Conservation (phyloP, 2,888 invertebrate genomes). For the Acrobasis repandana region DNA sequence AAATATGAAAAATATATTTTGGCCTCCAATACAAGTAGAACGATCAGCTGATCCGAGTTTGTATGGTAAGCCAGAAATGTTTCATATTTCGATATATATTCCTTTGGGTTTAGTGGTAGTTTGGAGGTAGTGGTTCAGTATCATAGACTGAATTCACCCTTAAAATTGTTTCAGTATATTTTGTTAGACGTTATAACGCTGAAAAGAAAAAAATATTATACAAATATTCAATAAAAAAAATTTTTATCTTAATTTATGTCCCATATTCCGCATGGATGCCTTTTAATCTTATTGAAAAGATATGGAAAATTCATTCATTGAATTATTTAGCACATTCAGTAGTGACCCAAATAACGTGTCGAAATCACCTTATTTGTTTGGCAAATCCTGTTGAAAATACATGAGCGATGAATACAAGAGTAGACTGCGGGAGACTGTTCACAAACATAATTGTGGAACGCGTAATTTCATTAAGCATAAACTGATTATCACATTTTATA, state of each 20-base stretch:
- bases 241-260: neutral
- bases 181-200: no score
- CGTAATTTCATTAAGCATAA: neutral
- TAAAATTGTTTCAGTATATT: no score
- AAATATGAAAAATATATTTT: no score
- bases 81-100: no score
- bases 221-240: neutral
- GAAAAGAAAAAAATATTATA: no score
- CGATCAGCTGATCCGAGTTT: no score
- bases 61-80: no score
- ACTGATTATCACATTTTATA: neutral
- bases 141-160: no score
- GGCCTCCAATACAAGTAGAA: no score
- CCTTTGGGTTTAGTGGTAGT: no score
- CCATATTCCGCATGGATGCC: neutral
- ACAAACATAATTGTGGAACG: neutral
- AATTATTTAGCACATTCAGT: conserved; percentile 11
- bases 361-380: conserved; percentile 18
- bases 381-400: conserved; percentile 17
- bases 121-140: no score
- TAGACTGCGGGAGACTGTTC: neutral
- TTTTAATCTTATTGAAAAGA: conserved; percentile 8
- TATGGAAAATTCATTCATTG: conserved; percentile 18
- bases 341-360: conserved; percentile 11
- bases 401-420: conserved; percentile 7